Base-by-base conservation (phyloP, 2,797 vertebrate species). In the Allobates femoralis region DNA sequence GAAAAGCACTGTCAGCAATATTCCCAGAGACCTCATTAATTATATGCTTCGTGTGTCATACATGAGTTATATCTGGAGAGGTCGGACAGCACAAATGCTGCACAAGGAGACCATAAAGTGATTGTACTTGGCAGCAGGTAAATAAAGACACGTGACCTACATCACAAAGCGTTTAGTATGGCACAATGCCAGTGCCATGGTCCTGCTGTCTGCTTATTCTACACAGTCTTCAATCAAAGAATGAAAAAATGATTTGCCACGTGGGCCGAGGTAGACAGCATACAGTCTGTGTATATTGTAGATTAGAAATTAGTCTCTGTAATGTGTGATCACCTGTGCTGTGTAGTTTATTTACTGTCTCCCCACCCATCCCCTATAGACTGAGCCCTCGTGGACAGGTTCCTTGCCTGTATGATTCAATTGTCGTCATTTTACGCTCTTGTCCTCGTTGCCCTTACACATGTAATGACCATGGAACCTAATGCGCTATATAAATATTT, bases 11-110 rank as follows among this genome's bases (percentile, higher is more conserved):
- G 81, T 83, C 75, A 87, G 86, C 86, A 26, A 28, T 50, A 79
- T 4, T 34, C 15, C 32, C 32, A 12, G 53, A 74, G 75, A 55
- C 26, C 86, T 87, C 81, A 79, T 87, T 87, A 87, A 87, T 87
- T 73, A 87, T 64, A 74, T 8, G 74, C 74, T 74, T 51, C 78
- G 21, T 41, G 79, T 87, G 81, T 79, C 75, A 55, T 79, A 73
- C 66, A 71, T 64, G 81, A 87, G 26, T 73, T 87, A 73, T 74
- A 74, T 87, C 55, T 58, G 26, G 18, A 79, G 74, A 73, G 86
- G 81, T 84, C 75, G 75, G 23, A 66, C 62, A 87, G 64, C 30
- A 34, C 81, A 84, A 87, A 28, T 53, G 37, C 55, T 46, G 66
- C 32, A 74, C 34, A 32, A 14, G 51, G 28, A 87, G 28, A 74